Evolutionary conservation across 2,113 vertebrate genomes (phyloP), one percentile per base, ranked within the genome.

Genomic region (Eupsittula cactorum): DNA sequence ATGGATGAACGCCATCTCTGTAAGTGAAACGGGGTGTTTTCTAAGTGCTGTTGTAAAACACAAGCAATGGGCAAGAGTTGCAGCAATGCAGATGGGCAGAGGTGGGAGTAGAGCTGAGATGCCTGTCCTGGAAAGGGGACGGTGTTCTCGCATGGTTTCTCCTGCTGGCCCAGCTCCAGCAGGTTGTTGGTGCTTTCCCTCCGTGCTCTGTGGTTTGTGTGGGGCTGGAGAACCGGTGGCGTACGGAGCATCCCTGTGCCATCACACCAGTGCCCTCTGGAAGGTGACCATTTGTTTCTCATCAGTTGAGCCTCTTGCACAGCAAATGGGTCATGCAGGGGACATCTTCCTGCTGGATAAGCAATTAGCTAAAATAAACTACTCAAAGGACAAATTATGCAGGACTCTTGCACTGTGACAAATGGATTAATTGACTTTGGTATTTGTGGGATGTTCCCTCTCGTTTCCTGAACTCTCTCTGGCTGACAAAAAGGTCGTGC

Each of bases 331-430:
- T 91, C 69, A 41, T 18, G 42, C 77, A 81, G 60, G 85, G 74
- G 50, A 87, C 81, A 84, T 86, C 59, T 59, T 90, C 89, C 70
- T 87, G 93, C 93, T 95, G 90, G 78, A 76, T 97, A 93, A 91
- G 90, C 93, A 97, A 87, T 91, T 92, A 89, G 42, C 81, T 94
- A 75, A 92, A 94, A 84, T 87, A 95, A 92, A 94, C 93, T 81
- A 60, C 84, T 84, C 69, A 17, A 31, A 97, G 96, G 93, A 86
- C 90, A 79, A 75, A 84, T 71, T 71, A 62, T 42, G 57, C 87
- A 71, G 90, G 55, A 37, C 81, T 79, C 60, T 65, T 7, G 11
- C 73, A 77, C 83, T 70, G 46, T 75, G 87, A 80, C 87, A 76
- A 65, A 74, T 87, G 62, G 91, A 84, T 71, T 90, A 75, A 91